Evolutionary conservation across 2,888 invertebrate species (phyloP).

Genomic region (Thelaira solivaga): DNA sequence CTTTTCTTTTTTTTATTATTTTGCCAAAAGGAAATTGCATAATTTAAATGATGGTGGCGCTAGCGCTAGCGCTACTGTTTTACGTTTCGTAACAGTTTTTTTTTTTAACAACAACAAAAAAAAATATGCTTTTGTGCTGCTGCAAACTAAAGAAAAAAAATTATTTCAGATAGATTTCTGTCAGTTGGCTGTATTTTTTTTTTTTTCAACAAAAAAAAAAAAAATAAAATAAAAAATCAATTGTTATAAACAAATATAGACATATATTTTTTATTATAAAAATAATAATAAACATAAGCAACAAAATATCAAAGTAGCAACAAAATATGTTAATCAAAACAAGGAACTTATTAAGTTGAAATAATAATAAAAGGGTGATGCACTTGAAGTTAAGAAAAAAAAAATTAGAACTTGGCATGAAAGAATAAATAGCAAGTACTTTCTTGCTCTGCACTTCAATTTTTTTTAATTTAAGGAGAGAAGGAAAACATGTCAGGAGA

Average conservation of each 20-base stretch:
- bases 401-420: too few species aligned
- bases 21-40: slow-evolving; percentile 61
- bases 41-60: slow-evolving; percentile 51
- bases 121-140: not conserved
- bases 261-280: slow-evolving; percentile 2
- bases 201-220: too few species aligned
- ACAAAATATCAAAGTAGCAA: too few species aligned
- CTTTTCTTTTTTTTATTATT: not conserved
- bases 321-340: slow-evolving; percentile 40
- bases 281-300: slow-evolving; percentile 3
- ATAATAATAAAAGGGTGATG: too few species aligned
- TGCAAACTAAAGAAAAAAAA: not conserved
- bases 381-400: too few species aligned
- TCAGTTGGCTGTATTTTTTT: slow-evolving; percentile 34
- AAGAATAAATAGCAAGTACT: too few species aligned
- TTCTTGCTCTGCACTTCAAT: too few species aligned
- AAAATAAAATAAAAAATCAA: too few species aligned
- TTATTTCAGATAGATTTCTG: slow-evolving; percentile 33
- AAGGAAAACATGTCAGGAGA: too few species aligned
- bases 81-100: slow-evolving; percentile 51
- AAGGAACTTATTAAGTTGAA: slow-evolving; percentile 20
- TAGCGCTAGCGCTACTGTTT: slow-evolving; percentile 62
- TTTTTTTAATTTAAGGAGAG: too few species aligned
- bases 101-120: slow-evolving; percentile 14
- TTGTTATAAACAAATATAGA: slow-evolving; percentile 45